Conservation (phyloP, 2,888 invertebrate genomes). For the Mycalesis mineus region DNA sequence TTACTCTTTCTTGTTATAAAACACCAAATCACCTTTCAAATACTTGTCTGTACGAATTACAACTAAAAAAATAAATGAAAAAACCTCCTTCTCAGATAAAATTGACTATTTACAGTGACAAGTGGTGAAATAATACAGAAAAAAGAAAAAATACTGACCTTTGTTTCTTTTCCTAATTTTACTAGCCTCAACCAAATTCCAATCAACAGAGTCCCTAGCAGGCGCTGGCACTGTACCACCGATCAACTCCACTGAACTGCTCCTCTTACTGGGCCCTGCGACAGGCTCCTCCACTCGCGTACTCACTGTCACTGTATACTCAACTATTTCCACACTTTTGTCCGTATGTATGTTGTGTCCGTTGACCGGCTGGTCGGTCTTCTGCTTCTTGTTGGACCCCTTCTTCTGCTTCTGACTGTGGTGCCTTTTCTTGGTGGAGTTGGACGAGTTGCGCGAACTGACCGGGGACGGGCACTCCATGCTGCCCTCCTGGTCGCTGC, state of each 20-base stretch:
- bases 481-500: slow-evolving; percentile 81
- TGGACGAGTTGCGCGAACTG: slow-evolving; percentile 69
- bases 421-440: slow-evolving; percentile 60
- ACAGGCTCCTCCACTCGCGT: slow-evolving; percentile 50
- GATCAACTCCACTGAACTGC: slow-evolving; percentile 68
- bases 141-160: slow-evolving; percentile 49
- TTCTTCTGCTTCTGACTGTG: slow-evolving; percentile 63
- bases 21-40: no score
- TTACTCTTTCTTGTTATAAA: no score
- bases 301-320: slow-evolving; percentile 49
- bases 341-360: slow-evolving; percentile 50
- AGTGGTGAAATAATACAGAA: no score
- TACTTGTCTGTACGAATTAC: no score
- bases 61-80: no score
- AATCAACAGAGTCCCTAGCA: slow-evolving; percentile 66
- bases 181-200: slow-evolving; percentile 74
- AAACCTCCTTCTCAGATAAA: no score
- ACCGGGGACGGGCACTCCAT: slow-evolving; percentile 74
- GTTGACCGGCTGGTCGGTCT: slow-evolving; percentile 52
- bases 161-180: slow-evolving; percentile 76
- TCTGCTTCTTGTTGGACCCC: slow-evolving; percentile 52
- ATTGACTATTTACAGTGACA: no score
- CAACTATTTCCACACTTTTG: slow-evolving; percentile 65
- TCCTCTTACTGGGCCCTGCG: slow-evolving; percentile 56
- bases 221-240: slow-evolving; percentile 66